Evolutionary conservation across 2,888 invertebrate genomes (phyloP), one percentile per base, ranked within the genome.

Genomic region (Cephus sareptanus): DNA sequence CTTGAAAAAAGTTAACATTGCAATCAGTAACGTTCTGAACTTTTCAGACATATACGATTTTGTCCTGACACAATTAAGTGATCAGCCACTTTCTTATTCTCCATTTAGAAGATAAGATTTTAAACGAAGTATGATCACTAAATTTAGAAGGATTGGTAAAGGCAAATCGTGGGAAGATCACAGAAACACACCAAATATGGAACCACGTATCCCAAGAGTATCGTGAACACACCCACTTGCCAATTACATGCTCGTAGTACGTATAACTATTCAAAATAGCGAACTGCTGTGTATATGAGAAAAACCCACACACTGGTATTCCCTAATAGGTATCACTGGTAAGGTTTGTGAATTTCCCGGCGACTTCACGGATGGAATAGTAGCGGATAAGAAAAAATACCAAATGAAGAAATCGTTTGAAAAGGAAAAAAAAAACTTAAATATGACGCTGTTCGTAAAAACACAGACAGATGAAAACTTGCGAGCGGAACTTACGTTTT

Each of bases 181-280:
- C 82, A 80, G 80, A 82, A 56, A 83, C 84, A 85, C 84, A 81
- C 83, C 83, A 82, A 83, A 83, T 80, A 83, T 79, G 82, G 81
- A 56, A 81, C 77, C 83, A 82, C 82, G 78, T 79, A 79, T 75
- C 73, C 40, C 30, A 30, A 68, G 75, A 33, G 56, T 34, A 68
- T 75, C 79, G 78, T 75, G 71, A 78, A 75, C 81, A 84, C 84
- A 83, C 84, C 84, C 83, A 84, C 83, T 84, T 81, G 75, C 76
- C 75, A 82, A 31, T 75, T 40, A 77, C 75, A 69, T 35, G 23
- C 74, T 69, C 31, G 31, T 34, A 76, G 34, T 30, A 73, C 3
- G 31, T 76, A 71, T 71, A 56, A 56, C 56, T 56, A 56, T 23
- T 56, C 23, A 56, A 56, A 23, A 23, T 56, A 56, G 6, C 56